These are phyloP conservation scores for Pituophis catenifer DNA, from an alignment of 2,113 vertebrate genomes.

Conservation along the genomic window DNA sequence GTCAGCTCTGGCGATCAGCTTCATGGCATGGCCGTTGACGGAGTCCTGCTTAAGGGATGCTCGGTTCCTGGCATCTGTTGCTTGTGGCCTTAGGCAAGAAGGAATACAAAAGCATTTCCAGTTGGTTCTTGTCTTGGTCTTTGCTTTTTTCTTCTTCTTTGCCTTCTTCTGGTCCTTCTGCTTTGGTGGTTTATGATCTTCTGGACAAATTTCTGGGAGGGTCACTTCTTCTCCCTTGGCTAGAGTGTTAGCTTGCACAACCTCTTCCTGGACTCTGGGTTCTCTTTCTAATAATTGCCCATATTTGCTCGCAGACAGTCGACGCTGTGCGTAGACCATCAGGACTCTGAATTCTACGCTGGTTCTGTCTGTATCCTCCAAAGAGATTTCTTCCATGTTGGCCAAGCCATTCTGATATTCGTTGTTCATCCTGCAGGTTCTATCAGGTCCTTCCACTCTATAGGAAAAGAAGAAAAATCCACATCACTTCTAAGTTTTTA, in stretches of 20 bases:
- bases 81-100: not conserved
- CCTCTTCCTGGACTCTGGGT: not conserved
- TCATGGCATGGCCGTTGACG: not conserved
- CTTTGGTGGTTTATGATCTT: too few species aligned
- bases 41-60: not conserved
- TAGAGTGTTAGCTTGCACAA: not conserved
- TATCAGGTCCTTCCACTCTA: not conserved
- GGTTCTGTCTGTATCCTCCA: conserved; percentile 56
- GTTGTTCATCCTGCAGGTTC: not conserved
- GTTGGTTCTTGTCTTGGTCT: not conserved
- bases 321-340: conserved; percentile 52
- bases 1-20: fast-evolving
- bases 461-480: not conserved
- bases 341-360: conserved; percentile 66
- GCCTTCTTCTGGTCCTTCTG: conserved; percentile 16
- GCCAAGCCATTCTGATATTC: conserved; percentile 36
- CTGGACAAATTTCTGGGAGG: fast-evolving
- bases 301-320: conserved; percentile 21
- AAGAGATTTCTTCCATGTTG: conserved; percentile 56
- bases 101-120: not conserved
- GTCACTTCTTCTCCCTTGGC: not conserved
- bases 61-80: not conserved
- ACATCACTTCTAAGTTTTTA: not conserved
- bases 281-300: conserved; percentile 38
- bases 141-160: conserved; percentile 19